These are phyloP conservation scores for Bibio marci DNA, from an alignment of 2,888 invertebrate genomes.

Conservation along the genomic window DNA sequence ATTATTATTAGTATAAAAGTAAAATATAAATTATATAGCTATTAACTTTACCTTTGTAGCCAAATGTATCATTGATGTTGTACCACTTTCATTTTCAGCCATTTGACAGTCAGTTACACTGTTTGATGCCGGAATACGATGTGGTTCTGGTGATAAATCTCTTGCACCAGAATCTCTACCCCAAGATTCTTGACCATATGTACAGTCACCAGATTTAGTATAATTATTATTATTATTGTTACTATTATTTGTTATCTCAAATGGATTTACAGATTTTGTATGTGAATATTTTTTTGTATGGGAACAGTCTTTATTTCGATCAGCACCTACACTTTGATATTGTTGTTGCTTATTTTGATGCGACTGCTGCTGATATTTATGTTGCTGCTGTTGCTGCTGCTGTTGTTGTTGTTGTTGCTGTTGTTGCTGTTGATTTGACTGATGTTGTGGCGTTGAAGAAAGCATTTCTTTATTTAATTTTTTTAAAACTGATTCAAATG, in stretches of 20 bases:
- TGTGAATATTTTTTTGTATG: neutral
- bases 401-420: neutral
- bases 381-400: neutral
- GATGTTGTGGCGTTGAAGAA: neutral
- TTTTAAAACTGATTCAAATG: slow-evolving; percentile 6
- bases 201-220: slow-evolving; percentile 1
- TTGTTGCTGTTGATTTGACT: too few species aligned
- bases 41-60: slow-evolving; percentile 8
- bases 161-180: slow-evolving; percentile 8
- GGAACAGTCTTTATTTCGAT: neutral
- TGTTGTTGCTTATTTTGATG: neutral
- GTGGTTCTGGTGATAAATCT: slow-evolving; percentile 8
- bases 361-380: neutral
- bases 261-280: neutral
- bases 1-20: too few species aligned
- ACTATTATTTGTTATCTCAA: neutral
- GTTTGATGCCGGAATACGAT: neutral
- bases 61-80: slow-evolving; percentile 7
- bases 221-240: neutral
- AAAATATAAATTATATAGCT: too few species aligned
- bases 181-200: slow-evolving; percentile 8
- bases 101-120: slow-evolving; percentile 3
- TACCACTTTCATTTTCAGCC: slow-evolving; percentile 5
- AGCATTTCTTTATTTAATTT: slow-evolving; percentile 4
- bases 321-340: neutral